phyloP scores from a whole-genome alignment of 2,888 invertebrate species.

The Mythimna vitellina region DNA sequence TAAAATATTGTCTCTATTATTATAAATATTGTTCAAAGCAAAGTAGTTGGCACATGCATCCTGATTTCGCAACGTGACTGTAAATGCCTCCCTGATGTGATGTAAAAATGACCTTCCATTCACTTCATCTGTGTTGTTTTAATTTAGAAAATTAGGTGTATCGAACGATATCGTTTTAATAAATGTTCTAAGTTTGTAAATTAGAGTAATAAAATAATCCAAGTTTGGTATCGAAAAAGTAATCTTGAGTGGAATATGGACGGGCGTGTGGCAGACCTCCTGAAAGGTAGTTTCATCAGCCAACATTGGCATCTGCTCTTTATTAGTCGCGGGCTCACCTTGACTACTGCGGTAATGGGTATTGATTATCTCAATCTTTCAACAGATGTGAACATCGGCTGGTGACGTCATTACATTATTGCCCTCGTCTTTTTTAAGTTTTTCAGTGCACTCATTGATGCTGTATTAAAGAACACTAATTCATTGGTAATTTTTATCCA shows the following conservation, averaged over 20 bases:
- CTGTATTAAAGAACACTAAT: neutral
- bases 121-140: constrained; percentile 44
- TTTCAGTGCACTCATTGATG: neutral
- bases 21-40: constrained; percentile 29
- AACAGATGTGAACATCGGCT: constrained; percentile 21
- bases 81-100: constrained; percentile 39
- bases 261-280: constrained; percentile 10
- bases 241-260: constrained; percentile 28
- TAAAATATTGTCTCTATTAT: constrained; percentile 34
- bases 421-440: neutral
- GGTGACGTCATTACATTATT: constrained; percentile 8
- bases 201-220: constrained; percentile 44
- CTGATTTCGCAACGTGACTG: constrained; percentile 43
- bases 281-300: constrained; percentile 45
- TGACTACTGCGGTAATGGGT: constrained; percentile 28
- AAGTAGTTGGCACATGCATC: constrained; percentile 48
- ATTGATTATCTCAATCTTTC: constrained; percentile 38
- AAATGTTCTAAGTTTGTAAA: constrained; percentile 10
- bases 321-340: constrained; percentile 33
- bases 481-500: neutral
- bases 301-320: constrained; percentile 19
- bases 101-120: constrained; percentile 51
- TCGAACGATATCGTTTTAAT: constrained; percentile 32
- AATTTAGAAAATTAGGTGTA: constrained; percentile 37
- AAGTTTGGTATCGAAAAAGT: constrained; percentile 28